These are phyloP conservation scores for Drosophila meridiana DNA, from an alignment of 2,888 invertebrate genomes.

Conservation along the genomic window DNA sequence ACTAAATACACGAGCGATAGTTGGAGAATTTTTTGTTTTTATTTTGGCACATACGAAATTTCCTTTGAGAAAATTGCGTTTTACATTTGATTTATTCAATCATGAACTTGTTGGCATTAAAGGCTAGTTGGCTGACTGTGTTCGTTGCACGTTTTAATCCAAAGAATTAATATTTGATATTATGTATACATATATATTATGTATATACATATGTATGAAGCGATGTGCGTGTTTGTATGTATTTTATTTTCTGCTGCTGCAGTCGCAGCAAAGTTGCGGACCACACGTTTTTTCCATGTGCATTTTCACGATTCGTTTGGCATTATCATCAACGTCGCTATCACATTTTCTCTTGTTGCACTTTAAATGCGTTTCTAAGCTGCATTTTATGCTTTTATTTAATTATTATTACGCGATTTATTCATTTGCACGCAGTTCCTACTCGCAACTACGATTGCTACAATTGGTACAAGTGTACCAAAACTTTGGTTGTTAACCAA, in stretches of 20 bases:
- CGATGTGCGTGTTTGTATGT: conserved; percentile 32
- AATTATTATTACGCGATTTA: conserved; percentile 15
- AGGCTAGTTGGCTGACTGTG: conserved; percentile 26
- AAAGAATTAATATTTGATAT: conserved; percentile 38
- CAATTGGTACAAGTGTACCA: conserved; percentile 34
- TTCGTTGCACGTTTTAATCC: conserved; percentile 32
- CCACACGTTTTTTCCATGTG: conserved; percentile 64
- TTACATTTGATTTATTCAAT: conserved; percentile 26
- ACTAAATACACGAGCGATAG: conserved; percentile 43
- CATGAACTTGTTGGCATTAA: conserved; percentile 18
- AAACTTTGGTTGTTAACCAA: not conserved
- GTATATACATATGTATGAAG: conserved; percentile 30
- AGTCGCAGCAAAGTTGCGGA: conserved; percentile 60
- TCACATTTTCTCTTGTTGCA: conserved; percentile 32
- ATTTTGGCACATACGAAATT: conserved; percentile 61
- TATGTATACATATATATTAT: conserved; percentile 40
- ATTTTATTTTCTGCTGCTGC: conserved; percentile 53
- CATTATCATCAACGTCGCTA: conserved; percentile 7
- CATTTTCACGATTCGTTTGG: conserved; percentile 43
- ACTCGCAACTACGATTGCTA: conserved; percentile 28
- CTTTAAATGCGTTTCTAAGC: conserved; percentile 31
- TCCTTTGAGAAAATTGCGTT: conserved; percentile 26
- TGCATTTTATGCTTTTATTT: conserved; percentile 4
- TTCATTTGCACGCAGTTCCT: conserved; percentile 26
- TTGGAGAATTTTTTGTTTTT: conserved; percentile 30